Evolutionary conservation across 2,888 invertebrate species (phyloP), one percentile per base, ranked within the genome.

Genomic region (Coelogynopora nodosa): DNA sequence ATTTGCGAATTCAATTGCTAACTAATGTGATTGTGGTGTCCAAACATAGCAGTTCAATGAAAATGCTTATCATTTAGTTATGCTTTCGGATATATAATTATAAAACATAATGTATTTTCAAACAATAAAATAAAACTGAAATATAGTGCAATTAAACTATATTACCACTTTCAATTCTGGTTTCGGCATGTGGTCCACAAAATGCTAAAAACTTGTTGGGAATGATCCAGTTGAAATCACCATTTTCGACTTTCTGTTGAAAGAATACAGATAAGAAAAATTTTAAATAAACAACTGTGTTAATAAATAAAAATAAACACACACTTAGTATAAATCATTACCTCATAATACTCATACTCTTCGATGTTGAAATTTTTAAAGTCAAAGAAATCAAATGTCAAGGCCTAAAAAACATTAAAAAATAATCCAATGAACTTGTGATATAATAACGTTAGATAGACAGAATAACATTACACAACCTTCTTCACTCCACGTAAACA

Each of bases 141-240:
- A n/a, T n/a, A n/a, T n/a, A n/a, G n/a, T n/a, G n/a, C n/a, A n/a
- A n/a, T n/a, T n/a, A n/a, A n/a, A n/a, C n/a, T n/a, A n/a, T n/a
- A n/a, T 87, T 90, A 92, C 96, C 97, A 91, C 96, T 95, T 92
- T 96, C 95, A 89, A 96, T 93, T 89, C 95, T 95, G 67, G 95
- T 95, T 90, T 95, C 95, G 87, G 96, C 95, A 93, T 98, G 96
- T 0, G 99, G 99, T 0, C 99, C 98, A 92, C 97, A 98, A 92
- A 99, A 99, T 0, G 98, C 98, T 86, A 99, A 94, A 93, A 97
- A 96, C 93, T 98, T 98, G 88, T 95, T 95, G 2, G 98, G 98
- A 67, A 99, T 94, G 90, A 99, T 96, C 99, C 99, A 99, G 93
- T 99, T 99, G 86, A 99, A 94, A 91, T 99, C 99, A 31, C 99